Evolutionary conservation across 2,113 vertebrate genomes (phyloP).

Genomic region (Apodemus speciosus): DNA sequence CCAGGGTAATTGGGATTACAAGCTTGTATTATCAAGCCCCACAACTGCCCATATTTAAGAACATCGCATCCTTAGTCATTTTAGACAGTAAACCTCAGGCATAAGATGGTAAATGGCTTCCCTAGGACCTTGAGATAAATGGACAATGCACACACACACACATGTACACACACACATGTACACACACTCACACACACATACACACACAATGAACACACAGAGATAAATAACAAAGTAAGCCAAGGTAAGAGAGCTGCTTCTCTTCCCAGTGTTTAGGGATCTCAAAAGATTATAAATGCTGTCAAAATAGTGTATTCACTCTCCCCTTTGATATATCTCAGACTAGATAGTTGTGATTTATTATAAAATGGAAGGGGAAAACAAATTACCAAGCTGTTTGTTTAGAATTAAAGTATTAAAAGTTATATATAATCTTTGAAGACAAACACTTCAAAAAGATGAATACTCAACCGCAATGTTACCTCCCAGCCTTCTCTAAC

Average conservation of each 20-base stretch:
- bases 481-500: background rate
- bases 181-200: no score
- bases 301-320: background rate
- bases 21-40: background rate
- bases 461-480: background rate
- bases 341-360: slow-evolving; percentile 14
- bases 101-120: background rate
- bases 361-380: background rate
- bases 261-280: background rate
- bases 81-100: background rate
- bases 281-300: background rate
- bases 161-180: no score
- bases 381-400: background rate
- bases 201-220: no score
- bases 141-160: no score
- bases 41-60: background rate
- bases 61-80: background rate
- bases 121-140: background rate
- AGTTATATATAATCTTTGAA: background rate
- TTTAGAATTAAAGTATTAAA: slow-evolving; percentile 24
- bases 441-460: background rate
- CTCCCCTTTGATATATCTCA: background rate
- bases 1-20: background rate
- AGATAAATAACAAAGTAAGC: background rate
- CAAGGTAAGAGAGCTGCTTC: background rate